Percentiles rank a stretch among this genome's conserved stretches.
phyloP scores from a whole-genome alignment of 1,140 invertebrate genomes.

The Drosophila rufa region DNA sequence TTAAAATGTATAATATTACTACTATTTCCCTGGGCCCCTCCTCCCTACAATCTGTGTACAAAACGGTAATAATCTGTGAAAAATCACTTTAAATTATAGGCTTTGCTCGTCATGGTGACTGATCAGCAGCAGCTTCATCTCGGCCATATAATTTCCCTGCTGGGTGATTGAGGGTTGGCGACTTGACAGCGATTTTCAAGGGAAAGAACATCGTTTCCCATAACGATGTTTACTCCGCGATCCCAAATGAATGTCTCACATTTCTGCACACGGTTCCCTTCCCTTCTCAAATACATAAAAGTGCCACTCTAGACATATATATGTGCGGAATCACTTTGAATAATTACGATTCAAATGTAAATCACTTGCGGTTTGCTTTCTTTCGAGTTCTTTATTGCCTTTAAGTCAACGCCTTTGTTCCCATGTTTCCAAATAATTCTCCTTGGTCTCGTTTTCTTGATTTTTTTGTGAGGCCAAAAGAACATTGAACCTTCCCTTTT shows the following conservation, averaged over 20 bases:
- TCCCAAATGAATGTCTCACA: slow-evolving; percentile 6
- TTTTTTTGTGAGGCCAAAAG: not conserved
- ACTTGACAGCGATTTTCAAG: not conserved
- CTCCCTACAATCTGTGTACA: not conserved
- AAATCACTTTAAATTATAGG: slow-evolving; percentile 19
- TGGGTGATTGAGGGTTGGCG: slow-evolving; percentile 7
- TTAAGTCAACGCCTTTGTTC: slow-evolving; percentile 6
- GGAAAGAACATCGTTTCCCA: slow-evolving; percentile 1
- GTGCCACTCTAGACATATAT: not conserved
- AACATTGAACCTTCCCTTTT: not conserved
- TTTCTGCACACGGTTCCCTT: slow-evolving; percentile 3
- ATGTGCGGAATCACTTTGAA: slow-evolving; percentile 16
- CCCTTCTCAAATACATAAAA: not conserved
- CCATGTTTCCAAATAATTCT: slow-evolving; percentile 16
- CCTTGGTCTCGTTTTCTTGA: not conserved
- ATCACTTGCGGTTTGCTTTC: slow-evolving; percentile 16
- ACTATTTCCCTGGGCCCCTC: not conserved
- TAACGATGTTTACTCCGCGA: slow-evolving; percentile 7
- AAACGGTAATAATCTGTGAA: slow-evolving; percentile 2
- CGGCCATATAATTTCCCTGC: slow-evolving; percentile 32
- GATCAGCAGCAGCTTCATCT: slow-evolving; percentile 20
- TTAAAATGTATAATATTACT: not conserved
- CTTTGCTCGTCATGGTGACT: slow-evolving; percentile 32
- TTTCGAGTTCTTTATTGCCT: slow-evolving; percentile 10
- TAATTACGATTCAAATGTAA: slow-evolving; percentile 35